Base-by-base conservation (phyloP, 2,888 invertebrate species). In the Idaea straminata region DNA sequence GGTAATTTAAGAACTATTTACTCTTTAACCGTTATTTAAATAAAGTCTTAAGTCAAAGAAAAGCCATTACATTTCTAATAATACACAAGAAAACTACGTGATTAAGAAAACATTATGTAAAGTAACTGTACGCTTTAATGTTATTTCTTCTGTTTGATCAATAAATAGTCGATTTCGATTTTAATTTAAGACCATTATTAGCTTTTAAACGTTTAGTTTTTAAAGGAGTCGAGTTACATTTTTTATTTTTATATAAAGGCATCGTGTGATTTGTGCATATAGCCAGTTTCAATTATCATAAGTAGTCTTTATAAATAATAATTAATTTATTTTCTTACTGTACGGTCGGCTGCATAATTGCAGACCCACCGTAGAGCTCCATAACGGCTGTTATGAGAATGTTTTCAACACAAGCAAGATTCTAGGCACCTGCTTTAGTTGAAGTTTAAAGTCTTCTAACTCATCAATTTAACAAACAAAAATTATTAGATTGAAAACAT, bases 41-140 rank as follows among this genome's bases (percentile, higher is more conserved):
- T 66, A 71, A 47, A 47, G 47, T 47, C 4, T 47, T 47, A 47
- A 81, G 81, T 82, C 79, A 75, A 78, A 79, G 75, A 70, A 67
- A 77, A 75, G 78, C 77, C 70, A 74, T 78, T 74, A 69, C 74
- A 74, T 72, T 74, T 73, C 79, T 77, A 81, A 83, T 79, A 79
- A 80, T 83, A 84, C 81, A 74, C 69, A 82, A 83, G 80, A 80
- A 79, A 84, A 84, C 80, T 77, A 79, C 76, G 74, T 77, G 74
- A 78, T 79, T 79, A 75, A 82, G 79, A 83, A 82, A 85, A 85
- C 83, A 81, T 79, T 76, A 80, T 13, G 80, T 67, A 66, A 76
- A 79, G 77, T 81, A 86, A 87, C 81, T 73, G 65, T 80, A 87
- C 76, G 80, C 81, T 74, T 85, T 85, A 79, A 87, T 83, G 78